Conservation (phyloP, 2,797 vertebrate species). For the Phrynocephalus vlangalii region DNA sequence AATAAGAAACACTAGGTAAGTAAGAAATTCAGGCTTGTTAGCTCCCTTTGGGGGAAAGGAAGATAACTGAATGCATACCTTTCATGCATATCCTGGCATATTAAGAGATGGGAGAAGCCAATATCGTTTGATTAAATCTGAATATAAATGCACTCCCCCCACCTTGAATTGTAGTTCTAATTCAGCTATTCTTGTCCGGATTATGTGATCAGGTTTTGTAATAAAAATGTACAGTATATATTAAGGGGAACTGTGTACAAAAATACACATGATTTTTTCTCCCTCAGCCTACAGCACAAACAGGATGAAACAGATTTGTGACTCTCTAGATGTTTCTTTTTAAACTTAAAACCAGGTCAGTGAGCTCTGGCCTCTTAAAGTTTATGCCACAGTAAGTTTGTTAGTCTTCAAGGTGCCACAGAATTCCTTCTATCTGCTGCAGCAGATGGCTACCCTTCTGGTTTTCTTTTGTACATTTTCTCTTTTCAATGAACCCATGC, state of each 20-base stretch:
- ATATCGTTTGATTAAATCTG: neutral
- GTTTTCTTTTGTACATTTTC: conserved; percentile 75
- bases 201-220: neutral
- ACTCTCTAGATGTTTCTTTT: neutral
- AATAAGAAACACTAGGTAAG: neutral
- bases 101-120: neutral
- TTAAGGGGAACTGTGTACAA: neutral
- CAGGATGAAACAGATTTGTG: neutral
- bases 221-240: neutral
- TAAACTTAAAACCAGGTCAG: too few species aligned
- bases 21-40: neutral
- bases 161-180: neutral
- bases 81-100: neutral
- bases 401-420: conserved; percentile 8
- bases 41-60: neutral
- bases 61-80: neutral
- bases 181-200: neutral
- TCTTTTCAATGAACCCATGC: conserved; percentile 78
- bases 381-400: conserved; percentile 4
- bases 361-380: neutral
- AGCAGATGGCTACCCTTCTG: conserved; percentile 24
- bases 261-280: neutral
- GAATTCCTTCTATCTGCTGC: neutral
- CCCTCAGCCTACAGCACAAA: neutral
- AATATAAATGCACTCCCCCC: neutral